Base-by-base conservation (phyloP, 2,797 vertebrate species). In the Acanthornis magna region DNA sequence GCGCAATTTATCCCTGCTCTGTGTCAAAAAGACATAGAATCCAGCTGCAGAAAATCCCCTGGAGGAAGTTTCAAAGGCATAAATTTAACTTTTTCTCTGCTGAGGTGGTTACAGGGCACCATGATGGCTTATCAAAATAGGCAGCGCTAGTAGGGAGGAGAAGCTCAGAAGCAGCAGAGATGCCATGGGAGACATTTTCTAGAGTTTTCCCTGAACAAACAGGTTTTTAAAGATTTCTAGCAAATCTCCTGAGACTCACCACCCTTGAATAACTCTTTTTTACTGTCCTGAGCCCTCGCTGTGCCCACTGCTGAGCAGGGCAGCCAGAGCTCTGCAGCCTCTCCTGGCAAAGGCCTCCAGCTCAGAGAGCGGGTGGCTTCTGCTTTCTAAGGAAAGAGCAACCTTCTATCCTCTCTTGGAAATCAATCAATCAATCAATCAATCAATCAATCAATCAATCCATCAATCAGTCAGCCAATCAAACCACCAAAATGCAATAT, bases 11-110 rank as follows among this genome's bases (percentile, higher is more conserved):
- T 94, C 95, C 76, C 78, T 93, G 76, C 82, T 91, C 82, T 89
- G 76, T 93, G 92, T 96, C 91, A 96, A 91, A 92, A 96, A 92
- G 89, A 86, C 91, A 78, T 9, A 66, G 79, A 91, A 84, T 75
- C 85, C 95, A 94, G 91, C 85, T 96, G 87, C 60, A 88, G 22
- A 91, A 86, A 94, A 84, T 93, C 58, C 94, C 85, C 79, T 63
- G 89, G 70, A 88, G 87, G 60, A 93, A 68, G 67, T 86, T 92
- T 93, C 74, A 85, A 86, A 94, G 79, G 63, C 88, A 92, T 89
- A 93, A 89, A 94, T 96, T 83, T 72, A 70, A 93, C 78, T 89
- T 94, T 20, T 95, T 91, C 62, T 88, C 73, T 86, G 62, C 87
- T 94, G 85, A 92, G 91, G 76, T 95, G 85, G 79, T 88, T 45